Base-by-base conservation (phyloP, 2,888 invertebrate genomes). In the Halictus ligatus region DNA sequence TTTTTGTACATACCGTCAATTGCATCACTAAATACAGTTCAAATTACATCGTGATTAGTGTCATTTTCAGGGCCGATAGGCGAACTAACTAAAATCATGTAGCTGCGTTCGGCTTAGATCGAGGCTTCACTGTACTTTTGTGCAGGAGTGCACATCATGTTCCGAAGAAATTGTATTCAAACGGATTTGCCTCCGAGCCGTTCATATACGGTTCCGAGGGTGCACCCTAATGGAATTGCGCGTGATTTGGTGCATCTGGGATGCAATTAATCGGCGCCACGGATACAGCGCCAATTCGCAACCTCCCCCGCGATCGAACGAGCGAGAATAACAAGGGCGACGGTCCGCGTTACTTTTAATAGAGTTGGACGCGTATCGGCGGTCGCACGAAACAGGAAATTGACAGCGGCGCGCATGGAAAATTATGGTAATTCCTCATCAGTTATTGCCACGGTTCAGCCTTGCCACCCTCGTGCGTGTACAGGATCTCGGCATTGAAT, bases 381-480 rank as follows among this genome's bases (percentile, higher is more conserved):
- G 78, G 60, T 7, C 35, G 69, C 54, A 60, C 74, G 78, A 83
- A 83, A 75, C 75, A 60, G 73, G 85, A 80, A 80, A 85, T 84
- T 54, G 77, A 48, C 72, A 64, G 50, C 58, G 84, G 46, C 67
- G 50, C 35, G 43, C 40, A 29, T 76, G 76, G 86, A 76, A 85
- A 85, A 86, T 85, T 85, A 86, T 86, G 86, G 48, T 86, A 82
- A 86, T 85, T 46, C 60, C 40, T 43, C 60, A 48, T 69, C 71
- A 48, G 50, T 74, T 78, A 48, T 69, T 69, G 73, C 43, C 58
- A 18, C 35, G 82, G 60, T 58, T 75, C 81, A 78, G 76, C 72
- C 73, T 71, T 67, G 67, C 72, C 71, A 75, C 67, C 77, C 78
- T 71, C 35, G 60, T 64, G 43, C 75, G 77, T 69, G n/a, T 58